Evolutionary conservation across 2,888 invertebrate species (phyloP).

Genomic region (Brachynemurus nebulosus): DNA sequence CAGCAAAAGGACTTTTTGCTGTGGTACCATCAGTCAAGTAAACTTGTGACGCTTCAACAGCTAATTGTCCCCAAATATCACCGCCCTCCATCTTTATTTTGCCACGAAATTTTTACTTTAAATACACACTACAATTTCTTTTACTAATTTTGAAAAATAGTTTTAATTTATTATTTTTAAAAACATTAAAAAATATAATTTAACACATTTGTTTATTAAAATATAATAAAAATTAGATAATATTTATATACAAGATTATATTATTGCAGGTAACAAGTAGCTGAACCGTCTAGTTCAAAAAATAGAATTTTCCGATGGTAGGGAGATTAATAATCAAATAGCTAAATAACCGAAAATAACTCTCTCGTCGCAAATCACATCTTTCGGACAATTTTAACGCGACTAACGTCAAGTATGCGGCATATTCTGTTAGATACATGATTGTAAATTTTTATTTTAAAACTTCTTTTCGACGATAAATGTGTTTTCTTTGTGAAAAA

Average conservation of each 20-base stretch:
- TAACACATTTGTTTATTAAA: background rate
- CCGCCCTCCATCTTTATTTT: conserved; percentile 29
- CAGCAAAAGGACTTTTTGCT: conserved; percentile 67
- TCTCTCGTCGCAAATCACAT: conserved; percentile 1
- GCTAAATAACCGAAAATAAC: conserved; percentile 8
- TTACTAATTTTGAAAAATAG: no score
- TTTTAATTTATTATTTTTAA: background rate
- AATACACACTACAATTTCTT: no score
- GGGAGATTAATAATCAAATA: conserved; percentile 1
- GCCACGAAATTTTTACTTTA: no score
- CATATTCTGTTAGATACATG: no score
- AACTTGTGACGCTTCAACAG: conserved; percentile 74
- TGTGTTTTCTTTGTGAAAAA: no score
- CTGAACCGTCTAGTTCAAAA: background rate
- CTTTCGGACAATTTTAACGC: no score
- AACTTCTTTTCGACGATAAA: no score
- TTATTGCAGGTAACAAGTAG: no score
- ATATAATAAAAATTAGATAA: background rate
- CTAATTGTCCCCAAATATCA: conserved; percentile 82
- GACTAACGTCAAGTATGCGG: no score
- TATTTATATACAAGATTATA: background rate
- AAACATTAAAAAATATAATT: background rate
- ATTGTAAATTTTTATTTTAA: no score
- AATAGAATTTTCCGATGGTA: conserved; percentile 1
- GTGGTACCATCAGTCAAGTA: conserved; percentile 69